Conservation (phyloP, 1,140 invertebrate species). For the Bombyx mandarina region DNA sequence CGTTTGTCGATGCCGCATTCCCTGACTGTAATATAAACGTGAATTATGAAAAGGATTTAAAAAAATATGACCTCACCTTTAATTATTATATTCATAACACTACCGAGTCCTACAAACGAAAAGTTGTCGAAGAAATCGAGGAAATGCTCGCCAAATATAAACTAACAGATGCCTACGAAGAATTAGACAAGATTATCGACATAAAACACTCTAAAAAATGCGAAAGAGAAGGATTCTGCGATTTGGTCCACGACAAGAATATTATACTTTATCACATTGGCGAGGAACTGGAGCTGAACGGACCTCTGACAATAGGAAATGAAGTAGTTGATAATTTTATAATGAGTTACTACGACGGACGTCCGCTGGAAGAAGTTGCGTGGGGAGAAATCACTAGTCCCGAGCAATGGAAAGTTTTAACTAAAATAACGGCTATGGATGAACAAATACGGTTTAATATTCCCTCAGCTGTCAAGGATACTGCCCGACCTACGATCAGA, state of each 20-base stretch:
- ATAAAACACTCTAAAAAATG: slow-evolving; percentile 35
- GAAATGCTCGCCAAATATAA: slow-evolving; percentile 25
- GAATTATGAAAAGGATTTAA: slow-evolving; percentile 20
- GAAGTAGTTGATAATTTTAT: slow-evolving; percentile 41
- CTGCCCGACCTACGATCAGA: slow-evolving; percentile 30
- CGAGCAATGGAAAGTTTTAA: slow-evolving; percentile 30
- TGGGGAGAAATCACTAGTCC: slow-evolving; percentile 37
- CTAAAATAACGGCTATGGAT: slow-evolving; percentile 39
- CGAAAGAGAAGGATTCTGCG: slow-evolving; percentile 27
- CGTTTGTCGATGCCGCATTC: slow-evolving; percentile 41
- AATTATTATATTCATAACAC: slow-evolving; percentile 34
- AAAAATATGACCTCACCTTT: slow-evolving; percentile 42
- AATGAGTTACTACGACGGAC: slow-evolving; percentile 55
- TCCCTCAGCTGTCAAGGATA: slow-evolving; percentile 29
- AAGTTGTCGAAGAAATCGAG: slow-evolving; percentile 32
- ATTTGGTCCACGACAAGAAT: slow-evolving; percentile 29
- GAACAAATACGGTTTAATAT: slow-evolving; percentile 38
- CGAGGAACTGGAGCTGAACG: slow-evolving; percentile 37
- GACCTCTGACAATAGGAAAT: slow-evolving; percentile 42
- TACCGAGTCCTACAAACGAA: slow-evolving; percentile 22
- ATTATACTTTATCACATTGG: slow-evolving; percentile 28
- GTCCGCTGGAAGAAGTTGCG: slow-evolving; percentile 30
- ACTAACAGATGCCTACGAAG: slow-evolving; percentile 26
- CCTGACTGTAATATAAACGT: slow-evolving; percentile 32
- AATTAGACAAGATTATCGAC: slow-evolving; percentile 39